These are phyloP conservation scores for Ricordea florida DNA, from an alignment of 92 coral and sea anemone species.

Conservation along the genomic window DNA sequence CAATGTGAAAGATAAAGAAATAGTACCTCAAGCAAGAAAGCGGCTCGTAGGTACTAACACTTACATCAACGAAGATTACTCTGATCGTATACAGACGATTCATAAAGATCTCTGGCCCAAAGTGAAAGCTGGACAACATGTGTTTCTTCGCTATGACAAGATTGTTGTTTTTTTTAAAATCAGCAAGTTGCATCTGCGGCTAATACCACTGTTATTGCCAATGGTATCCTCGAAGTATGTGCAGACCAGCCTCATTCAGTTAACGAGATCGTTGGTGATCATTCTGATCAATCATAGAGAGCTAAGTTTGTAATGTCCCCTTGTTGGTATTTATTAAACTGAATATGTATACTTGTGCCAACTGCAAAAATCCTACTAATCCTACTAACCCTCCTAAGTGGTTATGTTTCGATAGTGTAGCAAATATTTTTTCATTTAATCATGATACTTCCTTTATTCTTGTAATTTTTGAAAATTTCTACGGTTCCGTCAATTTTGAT, in stretches of 20 bases:
- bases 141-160: background rate
- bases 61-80: background rate
- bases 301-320: background rate
- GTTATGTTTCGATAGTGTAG: background rate
- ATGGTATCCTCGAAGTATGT: background rate
- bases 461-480: too few relatives aligned
- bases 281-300: background rate
- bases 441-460: background rate
- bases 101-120: background rate
- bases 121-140: constrained; percentile 1
- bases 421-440: background rate
- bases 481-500: too few relatives aligned
- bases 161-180: background rate
- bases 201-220: background rate
- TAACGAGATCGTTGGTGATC: background rate
- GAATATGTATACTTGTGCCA: too few relatives aligned
- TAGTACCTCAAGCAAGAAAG: background rate
- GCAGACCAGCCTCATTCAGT: background rate
- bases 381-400: background rate
- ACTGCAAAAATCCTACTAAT: background rate
- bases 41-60: background rate
- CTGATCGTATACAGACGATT: background rate
- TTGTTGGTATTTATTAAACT: background rate
- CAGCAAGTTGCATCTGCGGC: background rate
- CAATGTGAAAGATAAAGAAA: background rate